Evolutionary conservation across 2,888 invertebrate genomes (phyloP), one percentile per base, ranked within the genome.

Genomic region (Tipula confusa): DNA sequence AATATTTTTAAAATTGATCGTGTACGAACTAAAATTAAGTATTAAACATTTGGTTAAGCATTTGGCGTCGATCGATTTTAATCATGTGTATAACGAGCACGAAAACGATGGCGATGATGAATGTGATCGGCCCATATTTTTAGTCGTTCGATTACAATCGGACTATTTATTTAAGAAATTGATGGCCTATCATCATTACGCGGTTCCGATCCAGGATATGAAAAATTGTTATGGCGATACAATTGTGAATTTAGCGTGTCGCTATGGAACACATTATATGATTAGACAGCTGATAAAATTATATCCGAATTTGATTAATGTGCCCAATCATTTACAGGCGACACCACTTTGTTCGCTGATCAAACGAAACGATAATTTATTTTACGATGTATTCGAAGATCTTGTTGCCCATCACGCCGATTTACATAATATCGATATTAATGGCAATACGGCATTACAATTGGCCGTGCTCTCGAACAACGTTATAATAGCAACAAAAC

Each of bases 111-210:
- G 64, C 24, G 64, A 64, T 64, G 64, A 64, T 24, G 64, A 64
- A 24, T 64, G 64, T 24, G 64, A 64, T 64, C 24, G 64, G 64
- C 64, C 64, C 0, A 24, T 64, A 11, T 64, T 64, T 11, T 7
- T 64, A 2, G 5, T 9, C 2, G 24, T 64, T 24, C 18, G 24
- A 64, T 0, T 24, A 4, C 24, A 64, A 11, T 64, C 64, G 9
- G 64, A 64, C 64, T 64, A 64, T 64, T 64, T 64, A 24, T 64
- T 64, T 64, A 64, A 64, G 64, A 64, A 64, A 24, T 24, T 64
- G 1, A 64, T 64, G 24, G 64, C 64, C 11, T 64, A 64, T 0
- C 64, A 64, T 64, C 64, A 64, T 64, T 64, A 64, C 24, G 24
- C 24, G 24, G 24, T 64, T 1, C 64, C 64, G 64, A 64, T 64